These are phyloP conservation scores for Polypterus senegalus DNA, from an alignment of 2,113 vertebrate species.

Conservation along the genomic window DNA sequence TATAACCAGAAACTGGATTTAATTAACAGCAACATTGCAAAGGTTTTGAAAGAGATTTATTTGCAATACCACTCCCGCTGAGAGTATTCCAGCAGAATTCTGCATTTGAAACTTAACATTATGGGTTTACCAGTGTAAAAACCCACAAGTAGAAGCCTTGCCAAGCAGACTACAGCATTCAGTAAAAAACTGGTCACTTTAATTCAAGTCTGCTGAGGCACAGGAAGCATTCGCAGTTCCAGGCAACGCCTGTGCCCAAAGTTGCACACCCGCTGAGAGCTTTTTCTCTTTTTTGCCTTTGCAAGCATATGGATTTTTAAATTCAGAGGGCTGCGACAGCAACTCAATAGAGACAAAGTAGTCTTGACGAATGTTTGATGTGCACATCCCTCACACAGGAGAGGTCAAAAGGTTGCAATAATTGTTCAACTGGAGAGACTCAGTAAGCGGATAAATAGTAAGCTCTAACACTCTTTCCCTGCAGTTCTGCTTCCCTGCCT, in stretches of 20 bases:
- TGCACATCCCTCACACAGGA: slow-evolving; percentile 29
- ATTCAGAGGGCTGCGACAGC: slow-evolving; percentile 5
- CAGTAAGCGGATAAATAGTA: slow-evolving; percentile 63
- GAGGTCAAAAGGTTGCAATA: slow-evolving; percentile 48
- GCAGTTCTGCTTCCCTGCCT: slow-evolving; percentile 66
- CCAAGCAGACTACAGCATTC: not conserved
- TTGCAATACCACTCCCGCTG: no score
- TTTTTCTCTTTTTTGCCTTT: not conserved
- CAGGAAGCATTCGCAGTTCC: not conserved
- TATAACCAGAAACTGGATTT: no score
- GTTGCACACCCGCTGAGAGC: not conserved
- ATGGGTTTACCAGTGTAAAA: no score
- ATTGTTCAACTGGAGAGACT: slow-evolving; percentile 43
- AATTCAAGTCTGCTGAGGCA: not conserved
- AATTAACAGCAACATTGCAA: no score
- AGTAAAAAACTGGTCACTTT: not conserved
- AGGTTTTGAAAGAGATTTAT: no score
- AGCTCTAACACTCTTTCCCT: slow-evolving; percentile 40
- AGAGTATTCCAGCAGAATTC: no score
- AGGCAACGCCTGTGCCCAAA: not conserved
- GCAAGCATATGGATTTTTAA: not conserved
- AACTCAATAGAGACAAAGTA: slow-evolving; percentile 7
- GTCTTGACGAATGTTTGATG: slow-evolving; percentile 30
- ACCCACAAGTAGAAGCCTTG: not conserved
- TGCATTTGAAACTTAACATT: no score